A percentile compares a stretch with the other conserved stretches of the same genome.
phyloP scores from a whole-genome alignment of 64 coral and sea anemone species.

The Trachythela sp. region DNA sequence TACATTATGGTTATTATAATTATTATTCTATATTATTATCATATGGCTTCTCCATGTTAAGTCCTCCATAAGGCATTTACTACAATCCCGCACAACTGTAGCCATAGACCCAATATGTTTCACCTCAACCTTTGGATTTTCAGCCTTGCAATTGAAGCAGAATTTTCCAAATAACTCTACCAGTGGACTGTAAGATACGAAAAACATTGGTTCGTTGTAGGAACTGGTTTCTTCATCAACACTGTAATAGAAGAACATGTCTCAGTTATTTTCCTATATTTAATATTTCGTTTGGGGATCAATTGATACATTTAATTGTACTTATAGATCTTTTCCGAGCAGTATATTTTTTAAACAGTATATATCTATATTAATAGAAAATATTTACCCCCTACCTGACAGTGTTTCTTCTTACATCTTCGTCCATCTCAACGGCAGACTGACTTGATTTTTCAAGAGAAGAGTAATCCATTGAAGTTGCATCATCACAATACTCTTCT shows the following conservation, averaged over 20 bases:
- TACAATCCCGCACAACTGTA: not conserved
- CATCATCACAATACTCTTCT: not conserved
- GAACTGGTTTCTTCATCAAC: not conserved
- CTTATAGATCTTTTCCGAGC: not conserved
- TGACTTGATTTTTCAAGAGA: not conserved
- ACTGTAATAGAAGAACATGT: not conserved
- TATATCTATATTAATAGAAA: not conserved
- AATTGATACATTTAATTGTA: not conserved
- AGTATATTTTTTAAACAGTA: not conserved
- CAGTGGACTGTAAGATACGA: not conserved
- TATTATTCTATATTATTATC: not conserved
- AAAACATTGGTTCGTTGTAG: not conserved
- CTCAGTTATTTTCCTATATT: too few species aligned
- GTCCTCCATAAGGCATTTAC: not conserved
- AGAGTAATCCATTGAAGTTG: not conserved
- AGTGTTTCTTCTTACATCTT: not conserved
- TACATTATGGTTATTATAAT: too few species aligned
- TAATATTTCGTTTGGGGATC: too few species aligned
- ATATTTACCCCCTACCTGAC: not conserved
- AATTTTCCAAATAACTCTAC: not conserved
- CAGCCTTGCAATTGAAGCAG: not conserved
- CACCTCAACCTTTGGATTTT: not conserved
- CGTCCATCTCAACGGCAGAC: not conserved
- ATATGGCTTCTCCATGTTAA: constrained; percentile 10
- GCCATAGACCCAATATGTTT: constrained; percentile 8